Conservation (phyloP, 2,888 invertebrate species). For the Criorhina ranunculi region DNA sequence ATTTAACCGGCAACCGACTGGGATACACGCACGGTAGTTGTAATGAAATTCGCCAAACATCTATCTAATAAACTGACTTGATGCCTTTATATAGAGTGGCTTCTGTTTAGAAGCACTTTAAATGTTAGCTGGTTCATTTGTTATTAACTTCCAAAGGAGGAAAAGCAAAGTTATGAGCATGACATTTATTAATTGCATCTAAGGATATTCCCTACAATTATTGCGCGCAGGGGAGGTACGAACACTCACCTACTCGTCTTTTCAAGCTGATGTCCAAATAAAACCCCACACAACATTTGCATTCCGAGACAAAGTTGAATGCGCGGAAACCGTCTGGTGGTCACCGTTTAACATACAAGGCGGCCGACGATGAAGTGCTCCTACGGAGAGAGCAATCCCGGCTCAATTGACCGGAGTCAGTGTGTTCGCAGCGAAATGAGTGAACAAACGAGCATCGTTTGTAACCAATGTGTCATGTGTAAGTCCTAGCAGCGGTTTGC, state of each 20-base stretch:
- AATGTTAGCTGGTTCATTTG: slow-evolving; percentile 43
- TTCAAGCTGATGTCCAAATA: slow-evolving; percentile 54
- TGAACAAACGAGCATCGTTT: slow-evolving; percentile 75
- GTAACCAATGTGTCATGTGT: slow-evolving; percentile 73
- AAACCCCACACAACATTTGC: slow-evolving; percentile 63
- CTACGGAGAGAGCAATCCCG: slow-evolving; percentile 59
- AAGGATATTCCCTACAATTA: slow-evolving; percentile 58
- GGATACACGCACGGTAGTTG: slow-evolving; percentile 3
- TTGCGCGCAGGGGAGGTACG: slow-evolving; percentile 65
- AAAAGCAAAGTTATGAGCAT: slow-evolving; percentile 56
- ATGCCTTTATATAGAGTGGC: slow-evolving; percentile 34
- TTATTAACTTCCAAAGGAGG: slow-evolving; percentile 57
- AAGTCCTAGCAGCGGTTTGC: slow-evolving; percentile 38
- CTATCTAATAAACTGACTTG: slow-evolving; percentile 16
- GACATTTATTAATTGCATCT: slow-evolving; percentile 73
- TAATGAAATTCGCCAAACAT: slow-evolving; percentile 23
- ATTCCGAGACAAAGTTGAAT: slow-evolving; percentile 38
- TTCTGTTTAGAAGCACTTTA: slow-evolving; percentile 18
- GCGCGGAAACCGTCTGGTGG: slow-evolving; percentile 48
- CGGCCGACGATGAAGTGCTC: slow-evolving; percentile 53
- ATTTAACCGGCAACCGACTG: neutral
- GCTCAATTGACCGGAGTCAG: slow-evolving; percentile 56
- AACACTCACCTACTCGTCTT: slow-evolving; percentile 67
- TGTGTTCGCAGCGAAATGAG: slow-evolving; percentile 62
- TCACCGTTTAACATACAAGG: slow-evolving; percentile 45